Percentiles rank a stretch among this genome's conserved stretches.
These are phyloP conservation scores for Dicyrtoma fusca DNA, from an alignment of 2,888 invertebrate species.

Conservation along the genomic window DNA sequence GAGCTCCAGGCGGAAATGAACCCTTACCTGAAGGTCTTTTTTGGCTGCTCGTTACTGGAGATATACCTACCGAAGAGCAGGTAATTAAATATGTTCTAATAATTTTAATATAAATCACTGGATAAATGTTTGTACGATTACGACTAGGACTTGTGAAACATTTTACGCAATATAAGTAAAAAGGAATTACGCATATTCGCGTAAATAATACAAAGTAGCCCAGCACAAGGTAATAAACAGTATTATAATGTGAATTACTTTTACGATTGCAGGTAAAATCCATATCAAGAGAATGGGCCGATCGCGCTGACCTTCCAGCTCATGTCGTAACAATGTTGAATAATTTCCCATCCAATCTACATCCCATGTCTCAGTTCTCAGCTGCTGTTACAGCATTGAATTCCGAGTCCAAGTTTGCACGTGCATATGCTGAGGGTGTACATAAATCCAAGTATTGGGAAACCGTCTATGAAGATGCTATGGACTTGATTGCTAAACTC, in stretches of 20 bases:
- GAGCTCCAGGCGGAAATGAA: slow-evolving; percentile 77
- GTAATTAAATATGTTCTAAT: slow-evolving; percentile 59
- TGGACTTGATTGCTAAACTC: slow-evolving; percentile 92
- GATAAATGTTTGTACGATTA: no score
- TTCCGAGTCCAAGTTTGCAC: slow-evolving; percentile 88
- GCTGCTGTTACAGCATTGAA: slow-evolving; percentile 89
- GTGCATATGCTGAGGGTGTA: slow-evolving; percentile 85
- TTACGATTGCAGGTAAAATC: slow-evolving; percentile 63
- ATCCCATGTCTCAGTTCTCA: slow-evolving; percentile 94
- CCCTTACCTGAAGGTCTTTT: slow-evolving; percentile 93
- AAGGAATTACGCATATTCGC: no score
- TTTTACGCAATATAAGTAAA: no score
- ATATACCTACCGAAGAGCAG: slow-evolving; percentile 81
- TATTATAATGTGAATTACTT: no score
- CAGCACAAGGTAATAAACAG: background rate
- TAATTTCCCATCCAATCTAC: slow-evolving; percentile 84
- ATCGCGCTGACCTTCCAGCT: slow-evolving; percentile 83
- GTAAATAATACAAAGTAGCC: no score
- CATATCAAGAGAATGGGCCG: slow-evolving; percentile 80
- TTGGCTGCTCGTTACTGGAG: slow-evolving; percentile 88
- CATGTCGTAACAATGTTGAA: slow-evolving; percentile 93
- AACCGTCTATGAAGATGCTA: slow-evolving; percentile 87
- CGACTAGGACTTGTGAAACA: no score
- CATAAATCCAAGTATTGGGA: slow-evolving; percentile 92
- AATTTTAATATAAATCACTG: background rate